These are phyloP conservation scores for Dendroctonus ponderosae DNA, from an alignment of 1,140 invertebrate genomes.

Conservation along the genomic window DNA sequence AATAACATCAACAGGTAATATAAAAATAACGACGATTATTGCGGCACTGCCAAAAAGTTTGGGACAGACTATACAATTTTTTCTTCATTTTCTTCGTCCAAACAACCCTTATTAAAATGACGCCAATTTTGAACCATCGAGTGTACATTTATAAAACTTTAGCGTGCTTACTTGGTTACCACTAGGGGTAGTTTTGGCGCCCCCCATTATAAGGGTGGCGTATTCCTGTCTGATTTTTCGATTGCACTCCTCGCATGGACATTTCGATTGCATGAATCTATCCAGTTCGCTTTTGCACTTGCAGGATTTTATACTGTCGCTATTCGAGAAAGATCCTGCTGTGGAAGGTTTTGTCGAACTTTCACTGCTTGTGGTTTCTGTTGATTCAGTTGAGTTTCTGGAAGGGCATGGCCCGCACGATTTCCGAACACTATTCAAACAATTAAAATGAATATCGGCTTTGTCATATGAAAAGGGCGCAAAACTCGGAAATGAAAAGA, in stretches of 20 bases:
- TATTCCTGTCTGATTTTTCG: constrained; percentile 18
- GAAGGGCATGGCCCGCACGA: too few relatives aligned
- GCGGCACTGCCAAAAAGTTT: background rate
- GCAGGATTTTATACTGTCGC: constrained; percentile 18
- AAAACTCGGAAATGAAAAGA: too few relatives aligned
- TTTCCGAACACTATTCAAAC: too few relatives aligned
- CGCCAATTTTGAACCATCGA: background rate
- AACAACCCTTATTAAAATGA: background rate
- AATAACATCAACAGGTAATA: too few relatives aligned
- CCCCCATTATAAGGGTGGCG: constrained; percentile 19
- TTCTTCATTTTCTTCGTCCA: background rate
- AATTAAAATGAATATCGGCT: too few relatives aligned
- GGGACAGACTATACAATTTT: background rate
- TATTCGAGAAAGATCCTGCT: too few relatives aligned
- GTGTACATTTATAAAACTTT: too few relatives aligned
- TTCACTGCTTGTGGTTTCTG: too few relatives aligned
- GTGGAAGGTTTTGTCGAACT: too few relatives aligned
- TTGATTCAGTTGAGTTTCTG: too few relatives aligned
- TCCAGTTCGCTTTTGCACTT: constrained; percentile 33
- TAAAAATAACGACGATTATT: constrained; percentile 3
- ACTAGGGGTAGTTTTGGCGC: constrained; percentile 16
- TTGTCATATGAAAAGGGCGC: too few relatives aligned
- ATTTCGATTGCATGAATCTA: constrained; percentile 27
- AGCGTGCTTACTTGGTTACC: constrained; percentile 8
- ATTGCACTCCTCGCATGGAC: constrained; percentile 35